Percentiles rank a stretch among this genome's conserved stretches.
These are phyloP conservation scores for Sarcophaga rosellei DNA, from an alignment of 2,888 invertebrate genomes.

Conservation along the genomic window DNA sequence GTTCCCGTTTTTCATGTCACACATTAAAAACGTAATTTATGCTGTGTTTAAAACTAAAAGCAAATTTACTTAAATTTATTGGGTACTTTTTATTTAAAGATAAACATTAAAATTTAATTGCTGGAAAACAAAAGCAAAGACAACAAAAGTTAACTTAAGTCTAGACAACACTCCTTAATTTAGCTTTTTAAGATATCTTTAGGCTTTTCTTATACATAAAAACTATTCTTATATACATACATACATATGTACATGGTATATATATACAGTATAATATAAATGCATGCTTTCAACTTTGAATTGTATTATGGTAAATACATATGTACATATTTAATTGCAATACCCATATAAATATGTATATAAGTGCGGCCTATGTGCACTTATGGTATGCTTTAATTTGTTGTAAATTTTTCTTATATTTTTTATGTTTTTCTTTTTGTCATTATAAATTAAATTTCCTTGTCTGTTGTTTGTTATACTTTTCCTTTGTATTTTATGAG, in stretches of 20 bases:
- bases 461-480: conserved; percentile 14
- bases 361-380: background rate
- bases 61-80: background rate
- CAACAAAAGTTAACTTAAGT: background rate
- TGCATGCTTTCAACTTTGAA: conserved; percentile 42
- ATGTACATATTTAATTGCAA: conserved; percentile 36
- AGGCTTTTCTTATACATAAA: background rate
- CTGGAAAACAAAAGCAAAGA: background rate
- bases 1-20: background rate
- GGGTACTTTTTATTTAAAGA: no score
- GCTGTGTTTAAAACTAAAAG: background rate
- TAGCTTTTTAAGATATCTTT: background rate
- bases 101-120: no score
- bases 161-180: conserved; percentile 27
- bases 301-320: background rate
- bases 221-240: background rate
- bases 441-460: background rate
- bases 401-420: conserved; percentile 10
- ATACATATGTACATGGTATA: background rate
- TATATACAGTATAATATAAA: background rate
- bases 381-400: background rate
- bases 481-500: conserved; percentile 8
- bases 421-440: background rate
- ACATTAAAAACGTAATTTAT: background rate
- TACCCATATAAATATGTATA: conserved; percentile 26